Percentiles rank a stretch among this genome's conserved stretches.
phyloP scores from a whole-genome alignment of 1,140 invertebrate species.

The Tetragonula clypearis region DNA sequence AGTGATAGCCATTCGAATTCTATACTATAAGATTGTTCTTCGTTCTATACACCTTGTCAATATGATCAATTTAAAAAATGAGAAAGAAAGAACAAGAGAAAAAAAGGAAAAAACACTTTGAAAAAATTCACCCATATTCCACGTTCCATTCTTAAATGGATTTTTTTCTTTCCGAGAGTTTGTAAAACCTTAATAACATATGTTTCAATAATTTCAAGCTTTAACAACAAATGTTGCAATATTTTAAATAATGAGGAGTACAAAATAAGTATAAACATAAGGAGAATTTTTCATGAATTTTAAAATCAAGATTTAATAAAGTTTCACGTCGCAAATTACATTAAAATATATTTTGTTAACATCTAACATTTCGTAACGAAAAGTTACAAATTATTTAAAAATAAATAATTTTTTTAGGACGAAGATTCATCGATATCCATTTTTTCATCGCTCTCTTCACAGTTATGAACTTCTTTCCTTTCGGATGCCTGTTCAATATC shows the following conservation, averaged over 20 bases:
- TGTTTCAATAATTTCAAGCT: too few species aligned
- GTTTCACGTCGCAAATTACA: slow-evolving; percentile 18
- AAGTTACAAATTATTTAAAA: not conserved
- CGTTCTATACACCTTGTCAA: too few species aligned
- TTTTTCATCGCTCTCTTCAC: slow-evolving; percentile 47
- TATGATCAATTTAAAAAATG: too few species aligned
- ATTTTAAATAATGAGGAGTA: too few species aligned
- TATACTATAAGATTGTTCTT: too few species aligned
- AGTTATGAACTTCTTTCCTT: slow-evolving; percentile 31
- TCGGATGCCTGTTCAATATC: slow-evolving; percentile 3
- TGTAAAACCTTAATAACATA: too few species aligned
- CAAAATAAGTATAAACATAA: not conserved
- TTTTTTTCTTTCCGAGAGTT: not conserved
- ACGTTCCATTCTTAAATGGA: not conserved
- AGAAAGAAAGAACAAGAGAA: too few species aligned
- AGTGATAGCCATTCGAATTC: too few species aligned
- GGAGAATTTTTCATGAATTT: not conserved
- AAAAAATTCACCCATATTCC: not conserved
- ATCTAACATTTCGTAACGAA: not conserved
- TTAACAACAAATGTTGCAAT: too few species aligned
- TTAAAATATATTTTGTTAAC: slow-evolving; percentile 26
- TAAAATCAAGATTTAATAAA: slow-evolving; percentile 1
- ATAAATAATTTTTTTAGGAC: slow-evolving; percentile 4
- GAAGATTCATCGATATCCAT: slow-evolving; percentile 70
- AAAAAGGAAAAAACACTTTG: too few species aligned